Evolutionary conservation across 2,113 vertebrate genomes (phyloP).

Genomic region (Megaceryle maxima): DNA sequence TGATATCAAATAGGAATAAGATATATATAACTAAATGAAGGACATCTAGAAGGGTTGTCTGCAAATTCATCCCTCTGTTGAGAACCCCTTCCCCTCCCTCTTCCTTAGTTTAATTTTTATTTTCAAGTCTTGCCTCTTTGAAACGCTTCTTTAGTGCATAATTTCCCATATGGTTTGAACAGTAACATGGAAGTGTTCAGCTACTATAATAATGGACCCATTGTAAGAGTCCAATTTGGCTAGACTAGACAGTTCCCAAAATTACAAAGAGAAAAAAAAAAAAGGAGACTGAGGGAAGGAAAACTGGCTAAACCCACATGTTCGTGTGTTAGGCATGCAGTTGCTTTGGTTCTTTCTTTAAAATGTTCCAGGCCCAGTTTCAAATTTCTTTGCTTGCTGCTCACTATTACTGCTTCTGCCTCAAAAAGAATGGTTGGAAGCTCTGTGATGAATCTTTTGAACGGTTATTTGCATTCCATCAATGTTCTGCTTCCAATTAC

Average conservation of each 20-base stretch:
- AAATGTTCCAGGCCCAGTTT: constrained; percentile 19
- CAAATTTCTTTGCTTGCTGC: neutral
- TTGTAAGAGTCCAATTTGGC: neutral
- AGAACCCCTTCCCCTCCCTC: neutral
- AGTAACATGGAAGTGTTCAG: neutral
- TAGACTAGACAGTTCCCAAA: neutral
- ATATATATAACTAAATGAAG: neutral
- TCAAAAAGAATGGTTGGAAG: neutral
- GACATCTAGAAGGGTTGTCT: neutral
- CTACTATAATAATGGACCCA: neutral
- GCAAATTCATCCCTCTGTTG: neutral
- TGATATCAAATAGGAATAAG: neutral
- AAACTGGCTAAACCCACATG: neutral
- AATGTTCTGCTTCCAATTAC: constrained; percentile 22
- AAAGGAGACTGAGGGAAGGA: neutral
- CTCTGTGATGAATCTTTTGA: neutral
- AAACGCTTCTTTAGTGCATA: neutral
- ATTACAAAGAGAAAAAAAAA: neutral
- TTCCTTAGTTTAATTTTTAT: neutral
- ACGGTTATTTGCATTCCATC: constrained; percentile 34
- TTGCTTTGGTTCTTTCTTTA: constrained; percentile 26
- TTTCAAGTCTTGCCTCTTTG: neutral
- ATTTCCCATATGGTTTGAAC: constrained; percentile 4
- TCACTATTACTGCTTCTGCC: neutral
- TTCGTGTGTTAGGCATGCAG: neutral